Evolutionary conservation across 1,140 invertebrate species (phyloP).

Genomic region (Lysiphlebus fabarum): DNA sequence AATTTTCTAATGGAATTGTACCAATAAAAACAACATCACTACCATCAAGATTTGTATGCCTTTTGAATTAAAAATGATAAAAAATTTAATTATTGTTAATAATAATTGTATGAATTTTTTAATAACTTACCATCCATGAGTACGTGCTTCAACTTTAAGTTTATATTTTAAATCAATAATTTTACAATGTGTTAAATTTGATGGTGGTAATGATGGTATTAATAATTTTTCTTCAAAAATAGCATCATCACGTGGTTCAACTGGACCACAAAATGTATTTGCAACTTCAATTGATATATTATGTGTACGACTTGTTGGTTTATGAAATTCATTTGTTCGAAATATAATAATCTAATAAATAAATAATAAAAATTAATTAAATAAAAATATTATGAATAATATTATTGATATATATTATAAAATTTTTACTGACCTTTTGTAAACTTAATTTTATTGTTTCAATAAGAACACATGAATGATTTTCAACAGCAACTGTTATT

Average conservation of each 20-base stretch:
- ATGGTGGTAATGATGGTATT: slow-evolving; percentile 64
- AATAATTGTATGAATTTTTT: slow-evolving; percentile 14
- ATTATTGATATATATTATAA: slow-evolving; percentile 1
- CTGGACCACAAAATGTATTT: slow-evolving; percentile 58
- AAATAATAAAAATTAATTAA: background rate
- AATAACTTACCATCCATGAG: slow-evolving; percentile 37
- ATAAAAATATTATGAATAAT: background rate
- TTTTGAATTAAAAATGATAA: slow-evolving; percentile 19
- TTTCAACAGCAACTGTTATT: slow-evolving; percentile 65
- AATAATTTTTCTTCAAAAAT: slow-evolving; percentile 60
- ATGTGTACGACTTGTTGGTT: slow-evolving; percentile 51
- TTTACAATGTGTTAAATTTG: slow-evolving; percentile 62
- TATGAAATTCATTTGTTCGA: slow-evolving; percentile 52
- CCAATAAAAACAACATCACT: slow-evolving; percentile 61
- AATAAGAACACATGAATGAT: slow-evolving; percentile 67
- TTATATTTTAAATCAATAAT: slow-evolving; percentile 66
- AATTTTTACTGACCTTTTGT: slow-evolving; percentile 41
- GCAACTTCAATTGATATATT: slow-evolving; percentile 54
- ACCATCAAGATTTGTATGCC: slow-evolving; percentile 59
- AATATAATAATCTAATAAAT: slow-evolving; percentile 54
- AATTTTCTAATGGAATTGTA: slow-evolving; percentile 58
- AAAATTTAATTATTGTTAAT: background rate
- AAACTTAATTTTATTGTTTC: slow-evolving; percentile 61
- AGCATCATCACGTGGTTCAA: slow-evolving; percentile 54
- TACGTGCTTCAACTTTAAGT: slow-evolving; percentile 57